Conservation (phyloP, 1,140 invertebrate species). For the Brevipalpus yothersi region DNA sequence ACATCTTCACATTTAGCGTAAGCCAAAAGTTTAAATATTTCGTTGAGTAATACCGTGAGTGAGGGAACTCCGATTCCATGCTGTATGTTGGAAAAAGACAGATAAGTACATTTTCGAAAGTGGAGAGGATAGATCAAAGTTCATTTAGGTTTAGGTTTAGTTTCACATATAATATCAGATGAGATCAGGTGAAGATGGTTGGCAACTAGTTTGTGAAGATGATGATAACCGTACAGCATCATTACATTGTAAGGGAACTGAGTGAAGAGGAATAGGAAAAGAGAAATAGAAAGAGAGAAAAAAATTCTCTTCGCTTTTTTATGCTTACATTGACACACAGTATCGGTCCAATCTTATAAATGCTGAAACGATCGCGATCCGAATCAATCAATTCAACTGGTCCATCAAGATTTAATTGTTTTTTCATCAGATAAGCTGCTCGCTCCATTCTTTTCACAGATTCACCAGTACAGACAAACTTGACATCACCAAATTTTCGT, state of each 20-base stretch:
- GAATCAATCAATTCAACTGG: slow-evolving; percentile 65
- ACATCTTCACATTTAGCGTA: slow-evolving; percentile 65
- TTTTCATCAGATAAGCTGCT: slow-evolving; percentile 68
- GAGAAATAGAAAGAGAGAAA: no score
- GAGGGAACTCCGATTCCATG: slow-evolving; percentile 88
- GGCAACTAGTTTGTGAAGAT: not conserved
- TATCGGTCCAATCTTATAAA: slow-evolving; percentile 92
- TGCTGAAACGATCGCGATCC: slow-evolving; percentile 75
- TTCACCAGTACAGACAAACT: slow-evolving; percentile 95
- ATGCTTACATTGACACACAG: slow-evolving; percentile 19
- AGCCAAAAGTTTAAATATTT: slow-evolving; percentile 77
- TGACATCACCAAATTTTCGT: slow-evolving; percentile 85
- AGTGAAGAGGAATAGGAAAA: not conserved
- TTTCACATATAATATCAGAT: slow-evolving; percentile 35
- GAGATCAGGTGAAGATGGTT: slow-evolving; percentile 21
- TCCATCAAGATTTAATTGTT: slow-evolving; percentile 63
- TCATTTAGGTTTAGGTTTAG: not conserved
- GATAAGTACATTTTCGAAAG: not conserved
- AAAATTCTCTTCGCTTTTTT: no score
- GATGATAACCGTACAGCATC: not conserved
- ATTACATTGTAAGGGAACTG: not conserved
- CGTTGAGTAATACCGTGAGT: slow-evolving; percentile 67
- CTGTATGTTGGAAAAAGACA: slow-evolving; percentile 20
- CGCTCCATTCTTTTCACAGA: slow-evolving; percentile 79
- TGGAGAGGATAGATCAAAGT: no score